A percentile compares a stretch with the other conserved stretches of the same genome.
Evolutionary conservation across 1,140 invertebrate genomes (phyloP).

Genomic region (Hylaeus volcanicus): DNA sequence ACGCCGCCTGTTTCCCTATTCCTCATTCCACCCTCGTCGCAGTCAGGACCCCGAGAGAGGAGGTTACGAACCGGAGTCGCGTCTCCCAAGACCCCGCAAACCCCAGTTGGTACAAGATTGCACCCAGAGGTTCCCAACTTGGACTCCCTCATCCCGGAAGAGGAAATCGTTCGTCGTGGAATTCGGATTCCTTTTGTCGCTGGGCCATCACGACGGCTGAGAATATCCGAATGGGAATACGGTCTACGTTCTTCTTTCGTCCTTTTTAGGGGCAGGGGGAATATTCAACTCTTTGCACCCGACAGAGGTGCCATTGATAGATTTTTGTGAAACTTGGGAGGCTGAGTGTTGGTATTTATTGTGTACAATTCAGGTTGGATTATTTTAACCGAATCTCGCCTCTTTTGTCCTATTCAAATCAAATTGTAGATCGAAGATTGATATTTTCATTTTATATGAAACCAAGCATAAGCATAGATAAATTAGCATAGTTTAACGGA

Average conservation of each 20-base stretch:
- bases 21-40: constrained; percentile 70
- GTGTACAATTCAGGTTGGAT: too few species aligned
- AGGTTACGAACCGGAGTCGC: constrained; percentile 73
- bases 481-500: too few species aligned
- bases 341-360: too few species aligned
- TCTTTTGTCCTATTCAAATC: too few species aligned
- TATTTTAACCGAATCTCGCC: too few species aligned
- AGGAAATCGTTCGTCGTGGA: constrained; percentile 2
- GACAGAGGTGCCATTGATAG: too few species aligned
- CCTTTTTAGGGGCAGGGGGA: too few species aligned
- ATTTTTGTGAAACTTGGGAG: too few species aligned
- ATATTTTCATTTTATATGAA: too few species aligned
- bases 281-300: background rate
- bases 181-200: constrained; percentile 18
- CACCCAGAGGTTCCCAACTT: constrained; percentile 74
- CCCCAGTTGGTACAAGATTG: constrained; percentile 79
- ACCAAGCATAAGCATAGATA: too few species aligned
- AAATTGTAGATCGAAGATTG: too few species aligned
- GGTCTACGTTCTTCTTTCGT: background rate
- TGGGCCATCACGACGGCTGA: too few species aligned
- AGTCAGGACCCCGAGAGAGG: constrained; percentile 62
- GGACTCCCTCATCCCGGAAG: background rate
- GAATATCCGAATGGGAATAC: background rate
- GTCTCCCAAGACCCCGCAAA: constrained; percentile 74
- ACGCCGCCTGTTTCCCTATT: constrained; percentile 73